These are phyloP conservation scores for Drosophila histrio DNA, from an alignment of 2,888 invertebrate genomes.

Conservation along the genomic window DNA sequence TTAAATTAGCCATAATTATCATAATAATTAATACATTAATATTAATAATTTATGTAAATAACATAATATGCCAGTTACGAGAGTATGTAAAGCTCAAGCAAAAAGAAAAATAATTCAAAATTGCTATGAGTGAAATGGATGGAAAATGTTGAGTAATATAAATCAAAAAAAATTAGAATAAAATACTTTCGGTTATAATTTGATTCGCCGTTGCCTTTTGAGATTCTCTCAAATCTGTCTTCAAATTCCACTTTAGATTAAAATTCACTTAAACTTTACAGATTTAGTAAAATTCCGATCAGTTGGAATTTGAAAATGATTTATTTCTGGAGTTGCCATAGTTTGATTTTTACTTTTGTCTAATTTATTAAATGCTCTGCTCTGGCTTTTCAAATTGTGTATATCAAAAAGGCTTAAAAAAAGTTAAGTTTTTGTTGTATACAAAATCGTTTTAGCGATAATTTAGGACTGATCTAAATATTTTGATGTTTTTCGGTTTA, in stretches of 20 bases:
- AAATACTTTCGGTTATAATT: slow-evolving; percentile 62
- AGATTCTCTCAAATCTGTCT: slow-evolving; percentile 13
- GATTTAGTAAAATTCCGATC: not conserved
- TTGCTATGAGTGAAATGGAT: slow-evolving; percentile 46
- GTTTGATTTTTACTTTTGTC: not conserved
- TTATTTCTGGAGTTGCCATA: not conserved
- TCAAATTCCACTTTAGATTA: not conserved
- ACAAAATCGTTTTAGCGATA: slow-evolving; percentile 55
- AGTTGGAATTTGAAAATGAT: not conserved
- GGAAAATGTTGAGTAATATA: slow-evolving; percentile 44
- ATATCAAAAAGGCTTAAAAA: slow-evolving; percentile 48
- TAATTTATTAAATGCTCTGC: slow-evolving; percentile 58
- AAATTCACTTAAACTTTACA: not conserved
- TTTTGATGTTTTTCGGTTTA: slow-evolving; percentile 36
- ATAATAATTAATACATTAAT: slow-evolving; percentile 34
- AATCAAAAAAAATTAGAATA: slow-evolving; percentile 26
- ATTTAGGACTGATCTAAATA: slow-evolving; percentile 58
- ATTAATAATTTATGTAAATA: slow-evolving; percentile 36
- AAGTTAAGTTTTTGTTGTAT: slow-evolving; percentile 31
- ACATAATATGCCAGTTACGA: slow-evolving; percentile 59
- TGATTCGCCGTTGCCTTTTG: slow-evolving; percentile 26
- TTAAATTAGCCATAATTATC: slow-evolving; percentile 62
- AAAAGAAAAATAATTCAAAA: not conserved
- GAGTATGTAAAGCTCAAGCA: slow-evolving; percentile 15
- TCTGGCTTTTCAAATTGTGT: slow-evolving; percentile 58